These are phyloP conservation scores for Matsumurasca onukii DNA, from an alignment of 1,140 invertebrate species.

Conservation along the genomic window DNA sequence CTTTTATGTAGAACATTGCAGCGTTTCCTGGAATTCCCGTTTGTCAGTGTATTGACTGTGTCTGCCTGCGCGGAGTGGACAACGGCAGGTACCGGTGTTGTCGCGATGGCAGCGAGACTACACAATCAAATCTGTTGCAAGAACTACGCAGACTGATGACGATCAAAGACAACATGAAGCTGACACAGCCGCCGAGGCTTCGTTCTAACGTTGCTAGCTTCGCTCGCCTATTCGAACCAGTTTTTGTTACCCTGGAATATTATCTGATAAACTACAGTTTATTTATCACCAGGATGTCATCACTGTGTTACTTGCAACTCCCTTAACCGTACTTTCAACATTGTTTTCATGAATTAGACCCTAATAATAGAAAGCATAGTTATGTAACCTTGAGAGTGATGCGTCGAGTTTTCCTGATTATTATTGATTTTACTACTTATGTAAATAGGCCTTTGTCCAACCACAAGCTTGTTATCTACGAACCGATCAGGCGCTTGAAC, in stretches of 20 bases:
- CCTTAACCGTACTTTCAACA: neutral
- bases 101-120: constrained; percentile 93
- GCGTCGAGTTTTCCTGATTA: no score
- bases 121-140: constrained; percentile 92
- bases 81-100: constrained; percentile 89
- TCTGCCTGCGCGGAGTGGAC: no score
- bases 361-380: no score
- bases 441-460: no score
- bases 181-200: constrained; percentile 94
- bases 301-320: neutral
- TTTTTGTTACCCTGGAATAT: constrained; percentile 18
- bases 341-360: no score
- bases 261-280: neutral
- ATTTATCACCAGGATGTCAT: neutral
- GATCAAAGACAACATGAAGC: constrained; percentile 95
- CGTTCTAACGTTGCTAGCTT: constrained; percentile 68
- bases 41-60: no score
- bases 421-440: no score
- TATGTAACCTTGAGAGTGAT: no score
- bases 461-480: no score
- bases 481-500: no score
- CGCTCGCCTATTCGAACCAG: neutral
- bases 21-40: no score
- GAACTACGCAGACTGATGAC: constrained; percentile 94
- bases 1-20: no score